Base-by-base conservation (phyloP, 37 sponge, comb jelly and placozoan genomes). In the Ephydatia muelleri region DNA sequence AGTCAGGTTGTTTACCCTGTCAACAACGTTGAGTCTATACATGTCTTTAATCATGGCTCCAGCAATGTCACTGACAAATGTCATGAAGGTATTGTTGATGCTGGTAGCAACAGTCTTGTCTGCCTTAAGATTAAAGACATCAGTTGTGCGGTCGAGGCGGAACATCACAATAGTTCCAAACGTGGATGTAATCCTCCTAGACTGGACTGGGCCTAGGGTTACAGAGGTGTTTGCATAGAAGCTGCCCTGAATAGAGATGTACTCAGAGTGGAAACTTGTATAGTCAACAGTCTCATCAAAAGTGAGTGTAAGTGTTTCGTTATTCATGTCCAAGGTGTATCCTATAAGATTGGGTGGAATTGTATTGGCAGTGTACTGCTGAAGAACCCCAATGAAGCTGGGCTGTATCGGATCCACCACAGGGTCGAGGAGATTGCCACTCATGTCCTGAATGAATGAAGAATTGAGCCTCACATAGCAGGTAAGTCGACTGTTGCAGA, bases 251-350 rank as follows among this genome's bases (percentile, higher is more conserved):
- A 93, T 87, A 38, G 81, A 66, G 49, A 93, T 90, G 37, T 84
- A 90, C 29, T 87, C 94, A 38, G 91, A 38, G 25, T 82, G 84
- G 70, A 93, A 87, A 21, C 73, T 84, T 0, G 14, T 68, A 73
- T 79, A 88, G 76, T 94, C 92, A 47, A 97, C 85, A 27, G 91
- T 92, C 68, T 97, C 97, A 82, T 97, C 93, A 90, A 97, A 97
- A 0, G 87, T 84, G 22, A 97, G 73, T 25, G 90, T 75, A 27
- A 95, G 37, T 23, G 67, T 87, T 2, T 74, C 86, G 37, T 67
- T 76, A 22, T 93, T 95, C 2, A 96, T 75, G 71, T 96, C 90
- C 23, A 96, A 35, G 43, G 40, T 80, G 80, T 87, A 96, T 35
- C 71, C 67, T 12, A 86, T 67, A 77, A 93, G 90, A 48, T 80